Percentiles rank a stretch among this genome's conserved stretches.
These are phyloP conservation scores for Drosophila greeni DNA, from an alignment of 2,888 invertebrate genomes.

Conservation along the genomic window DNA sequence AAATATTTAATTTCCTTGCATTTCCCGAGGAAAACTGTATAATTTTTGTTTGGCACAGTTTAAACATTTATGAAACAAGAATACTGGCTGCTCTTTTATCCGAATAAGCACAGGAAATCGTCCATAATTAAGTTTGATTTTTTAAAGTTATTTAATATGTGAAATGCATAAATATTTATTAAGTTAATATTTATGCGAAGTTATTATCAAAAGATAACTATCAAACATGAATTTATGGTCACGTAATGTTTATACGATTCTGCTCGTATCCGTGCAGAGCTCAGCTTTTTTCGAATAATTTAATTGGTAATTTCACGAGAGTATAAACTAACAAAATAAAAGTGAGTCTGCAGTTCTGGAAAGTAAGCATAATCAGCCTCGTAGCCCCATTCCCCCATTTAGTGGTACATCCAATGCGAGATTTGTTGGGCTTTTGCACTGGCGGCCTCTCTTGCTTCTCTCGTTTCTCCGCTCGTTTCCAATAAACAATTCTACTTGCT, in stretches of 20 bases:
- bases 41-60: neutral
- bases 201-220: constrained; percentile 17
- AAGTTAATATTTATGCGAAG: neutral
- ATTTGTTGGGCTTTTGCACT: constrained; percentile 22
- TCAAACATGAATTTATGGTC: constrained; percentile 19
- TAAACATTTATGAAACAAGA: constrained; percentile 15
- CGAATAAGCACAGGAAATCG: neutral
- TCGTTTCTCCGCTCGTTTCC: constrained; percentile 28
- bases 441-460: constrained; percentile 2
- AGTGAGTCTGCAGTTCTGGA: constrained; percentile 40
- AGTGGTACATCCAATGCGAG: constrained; percentile 28
- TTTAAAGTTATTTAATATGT: neutral
- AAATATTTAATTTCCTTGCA: constrained; percentile 14
- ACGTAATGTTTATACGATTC: constrained; percentile 36
- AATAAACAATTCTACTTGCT: constrained; percentile 62
- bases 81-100: neutral
- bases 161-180: neutral
- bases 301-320: constrained; percentile 10
- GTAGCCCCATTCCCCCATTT: constrained; percentile 34
- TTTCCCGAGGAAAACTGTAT: neutral
- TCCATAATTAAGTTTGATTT: neutral
- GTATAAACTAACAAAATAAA: constrained; percentile 28
- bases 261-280: constrained; percentile 24
- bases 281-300: constrained; percentile 14
- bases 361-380: constrained; percentile 33